Evolutionary conservation across 2,888 invertebrate genomes (phyloP).

Genomic region (Invenusta paracnida): DNA sequence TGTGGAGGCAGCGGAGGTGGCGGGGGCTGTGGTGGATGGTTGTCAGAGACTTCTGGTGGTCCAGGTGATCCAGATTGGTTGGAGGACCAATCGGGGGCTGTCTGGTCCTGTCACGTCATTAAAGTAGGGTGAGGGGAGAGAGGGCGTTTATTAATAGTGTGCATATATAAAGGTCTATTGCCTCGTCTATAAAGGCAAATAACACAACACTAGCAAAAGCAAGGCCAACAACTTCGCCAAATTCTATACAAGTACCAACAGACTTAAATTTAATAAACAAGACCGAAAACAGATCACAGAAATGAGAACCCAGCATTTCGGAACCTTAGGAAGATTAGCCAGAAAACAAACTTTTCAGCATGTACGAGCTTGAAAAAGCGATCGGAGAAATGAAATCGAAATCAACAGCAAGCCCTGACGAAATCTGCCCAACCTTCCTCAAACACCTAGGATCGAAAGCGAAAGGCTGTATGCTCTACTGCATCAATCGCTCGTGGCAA

Average conservation of each 20-base stretch:
- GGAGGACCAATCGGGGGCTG: too few relatives aligned
- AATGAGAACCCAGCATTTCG: background rate
- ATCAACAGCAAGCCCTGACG: background rate
- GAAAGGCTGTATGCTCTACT: background rate
- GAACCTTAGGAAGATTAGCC: background rate
- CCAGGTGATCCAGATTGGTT: too few relatives aligned
- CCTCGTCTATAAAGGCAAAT: background rate
- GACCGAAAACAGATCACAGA: background rate
- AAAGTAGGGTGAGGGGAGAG: too few relatives aligned
- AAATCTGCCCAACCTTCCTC: background rate
- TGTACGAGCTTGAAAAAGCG: background rate
- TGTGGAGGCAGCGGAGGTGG: background rate
- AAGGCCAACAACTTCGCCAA: background rate
- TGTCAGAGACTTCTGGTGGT: too few relatives aligned
- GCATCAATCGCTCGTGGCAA: background rate
- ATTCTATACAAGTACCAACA: background rate
- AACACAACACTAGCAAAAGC: background rate
- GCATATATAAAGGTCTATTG: too few relatives aligned
- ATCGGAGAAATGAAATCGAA: background rate
- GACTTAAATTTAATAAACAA: background rate
- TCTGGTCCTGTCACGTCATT: too few relatives aligned
- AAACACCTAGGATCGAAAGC: background rate
- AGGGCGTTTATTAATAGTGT: too few relatives aligned
- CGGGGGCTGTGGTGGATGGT: too few relatives aligned
- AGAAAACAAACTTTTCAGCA: background rate